Evolutionary conservation across 2,113 vertebrate species (phyloP), one percentile per base, ranked within the genome.

Genomic region (Ctenomys sociabilis): DNA sequence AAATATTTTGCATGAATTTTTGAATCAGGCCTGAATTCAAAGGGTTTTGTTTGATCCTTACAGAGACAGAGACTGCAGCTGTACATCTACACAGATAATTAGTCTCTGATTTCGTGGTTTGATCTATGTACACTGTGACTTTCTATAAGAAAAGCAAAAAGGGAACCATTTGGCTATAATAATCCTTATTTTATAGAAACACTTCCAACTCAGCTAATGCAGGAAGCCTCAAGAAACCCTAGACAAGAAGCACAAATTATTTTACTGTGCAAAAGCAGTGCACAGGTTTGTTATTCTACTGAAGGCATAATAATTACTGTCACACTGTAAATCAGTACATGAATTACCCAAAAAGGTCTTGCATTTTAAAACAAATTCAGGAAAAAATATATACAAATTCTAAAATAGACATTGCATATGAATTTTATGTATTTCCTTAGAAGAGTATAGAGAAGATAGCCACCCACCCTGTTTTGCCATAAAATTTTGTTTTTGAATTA

Each of bases 101-200:
- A 90, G 63, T 94, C 63, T 73, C 43, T 37, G 78, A 91, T 97
- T 40, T 84, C 26, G 40, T 61, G 37, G n/a, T 61, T 92, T 97
- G 68, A 95, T 96, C 97, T 68, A 45, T 82, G 59, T 86, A 94
- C 43, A 37, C 63, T 1, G 0, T 45, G 35, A 49, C 10, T 21
- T 37, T 84, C 22, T 63, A 7, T 84, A 91, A 95, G 90, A 72
- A 91, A 78, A 94, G 54, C 43, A 92, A 16, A 83, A 96, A 49
- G 22, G 86, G 24, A 90, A 87, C 3, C 70, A n/a, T 78, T 94
- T 92, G 87, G 2, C 4, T 95, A 90, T 97, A 93, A 52, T 93
- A 28, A 49, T 89, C 13, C 19, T 91, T 82, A 52, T 97, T 77
- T 5, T 94, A 84, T 16, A 78, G n/a, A 43, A 43, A 2, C 35